These are phyloP conservation scores for Embidobia sp. DNA, from an alignment of 2,888 invertebrate species.

Conservation along the genomic window DNA sequence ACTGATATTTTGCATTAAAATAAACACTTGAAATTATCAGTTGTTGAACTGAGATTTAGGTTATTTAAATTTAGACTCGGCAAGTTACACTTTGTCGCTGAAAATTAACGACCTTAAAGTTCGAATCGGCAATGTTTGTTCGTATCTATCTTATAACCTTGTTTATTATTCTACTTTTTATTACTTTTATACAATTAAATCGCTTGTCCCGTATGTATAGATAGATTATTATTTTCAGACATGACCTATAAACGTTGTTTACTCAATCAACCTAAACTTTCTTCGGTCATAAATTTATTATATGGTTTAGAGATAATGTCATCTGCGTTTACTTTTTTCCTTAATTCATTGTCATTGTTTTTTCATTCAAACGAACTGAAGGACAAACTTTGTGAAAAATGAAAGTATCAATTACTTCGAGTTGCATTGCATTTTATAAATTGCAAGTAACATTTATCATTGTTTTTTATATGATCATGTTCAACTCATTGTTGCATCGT, in stretches of 20 bases:
- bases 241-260: constrained; percentile 31
- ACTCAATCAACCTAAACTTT: constrained; percentile 1
- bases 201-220: not conserved
- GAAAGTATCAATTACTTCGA: too few relatives aligned
- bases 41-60: not conserved
- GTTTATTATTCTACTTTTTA: constrained; percentile 7
- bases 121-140: not conserved
- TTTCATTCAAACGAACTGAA: too few relatives aligned
- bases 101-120: constrained; percentile 1
- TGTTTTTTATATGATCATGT: too few relatives aligned
- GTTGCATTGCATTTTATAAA: too few relatives aligned
- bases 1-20: too few relatives aligned
- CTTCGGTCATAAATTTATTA: constrained; percentile 2
- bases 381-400: too few relatives aligned
- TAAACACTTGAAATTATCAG: too few relatives aligned
- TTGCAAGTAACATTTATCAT: too few relatives aligned
- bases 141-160: constrained; percentile 6
- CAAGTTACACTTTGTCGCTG: not conserved
- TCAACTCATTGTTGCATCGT: too few relatives aligned
- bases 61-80: constrained; percentile 1
- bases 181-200: constrained; percentile 7
- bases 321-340: not conserved
- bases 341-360: too few relatives aligned
- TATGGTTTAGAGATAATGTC: not conserved
- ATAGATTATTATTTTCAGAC: constrained; percentile 6